Evolutionary conservation across 2,113 vertebrate species (phyloP).

Genomic region (Phocoena phocoena): DNA sequence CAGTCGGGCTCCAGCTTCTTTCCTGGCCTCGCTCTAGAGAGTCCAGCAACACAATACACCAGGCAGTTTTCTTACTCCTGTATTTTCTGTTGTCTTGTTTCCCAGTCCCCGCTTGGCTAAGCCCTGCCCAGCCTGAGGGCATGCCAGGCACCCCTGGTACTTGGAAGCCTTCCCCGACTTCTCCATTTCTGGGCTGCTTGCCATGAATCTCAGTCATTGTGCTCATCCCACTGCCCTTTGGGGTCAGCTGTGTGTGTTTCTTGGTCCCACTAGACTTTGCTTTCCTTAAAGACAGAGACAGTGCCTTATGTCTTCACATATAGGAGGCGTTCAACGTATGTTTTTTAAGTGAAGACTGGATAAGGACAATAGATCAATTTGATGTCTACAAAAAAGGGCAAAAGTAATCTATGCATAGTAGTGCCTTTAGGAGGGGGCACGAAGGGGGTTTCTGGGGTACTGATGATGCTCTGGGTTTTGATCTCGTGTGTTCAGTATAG

Average conservation of each 20-base stretch:
- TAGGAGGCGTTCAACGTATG: neutral
- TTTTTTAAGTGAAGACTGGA: neutral
- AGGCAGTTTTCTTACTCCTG: neutral
- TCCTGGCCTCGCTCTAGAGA: neutral
- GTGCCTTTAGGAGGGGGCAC: neutral
- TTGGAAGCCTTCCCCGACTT: neutral
- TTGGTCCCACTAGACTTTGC: neutral
- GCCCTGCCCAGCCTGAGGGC: neutral
- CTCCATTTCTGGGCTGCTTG: neutral
- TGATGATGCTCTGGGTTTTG: neutral
- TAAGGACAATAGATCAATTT: neutral
- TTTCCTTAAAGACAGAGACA: neutral
- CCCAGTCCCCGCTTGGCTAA: neutral
- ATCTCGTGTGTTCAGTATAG: neutral
- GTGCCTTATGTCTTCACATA: neutral
- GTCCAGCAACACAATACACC: too few species aligned
- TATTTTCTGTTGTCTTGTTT: neutral
- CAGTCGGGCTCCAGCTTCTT: neutral
- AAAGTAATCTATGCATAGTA: neutral
- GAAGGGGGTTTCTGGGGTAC: neutral
- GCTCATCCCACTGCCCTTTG: too few species aligned
- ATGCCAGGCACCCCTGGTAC: neutral
- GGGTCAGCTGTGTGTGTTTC: neutral
- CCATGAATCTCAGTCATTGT: neutral
- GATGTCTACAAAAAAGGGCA: neutral